Conservation (phyloP, 2,797 vertebrate species). For the Enteromius radiatus region DNA sequence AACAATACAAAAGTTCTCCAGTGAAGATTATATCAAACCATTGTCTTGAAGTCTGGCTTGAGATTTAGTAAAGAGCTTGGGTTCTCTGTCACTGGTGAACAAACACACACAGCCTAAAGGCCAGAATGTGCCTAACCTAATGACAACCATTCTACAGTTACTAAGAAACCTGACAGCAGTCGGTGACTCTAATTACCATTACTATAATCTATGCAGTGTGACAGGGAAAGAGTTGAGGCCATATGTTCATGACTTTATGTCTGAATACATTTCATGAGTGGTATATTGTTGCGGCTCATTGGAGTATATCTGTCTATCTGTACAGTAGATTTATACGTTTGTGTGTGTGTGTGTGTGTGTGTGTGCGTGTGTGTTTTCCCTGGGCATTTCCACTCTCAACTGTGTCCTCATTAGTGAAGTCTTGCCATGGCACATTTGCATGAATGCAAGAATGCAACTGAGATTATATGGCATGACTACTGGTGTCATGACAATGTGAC, state of each 20-base stretch:
- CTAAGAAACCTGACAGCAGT: conserved; percentile 37
- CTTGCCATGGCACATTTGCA: conserved; percentile 27
- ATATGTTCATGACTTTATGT: conserved; percentile 6
- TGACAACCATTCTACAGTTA: conserved; percentile 44
- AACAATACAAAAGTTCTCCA: not conserved
- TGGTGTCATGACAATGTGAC: conserved; percentile 33
- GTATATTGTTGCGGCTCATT: not conserved
- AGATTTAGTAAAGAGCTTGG: not conserved
- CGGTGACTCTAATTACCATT: conserved; percentile 13
- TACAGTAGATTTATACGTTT: conserved; percentile 2
- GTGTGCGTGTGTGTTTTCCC: conserved; percentile 12
- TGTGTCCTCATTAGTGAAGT: conserved; percentile 49
- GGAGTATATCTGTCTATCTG: not conserved
- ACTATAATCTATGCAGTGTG: conserved; percentile 9
- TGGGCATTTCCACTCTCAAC: not conserved
- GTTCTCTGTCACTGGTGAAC: not conserved
- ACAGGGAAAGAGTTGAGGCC: conserved; percentile 4
- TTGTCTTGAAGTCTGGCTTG: conserved; percentile 4
- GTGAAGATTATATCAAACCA: not conserved
- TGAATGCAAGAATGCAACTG: conserved; percentile 37
- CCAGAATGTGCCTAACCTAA: not conserved
- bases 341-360: not conserved
- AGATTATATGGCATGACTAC: conserved; percentile 40
- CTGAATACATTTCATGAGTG: conserved; percentile 1
- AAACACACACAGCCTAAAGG: not conserved